These are phyloP conservation scores for Lasius fuliginosus DNA, from an alignment of 2,888 invertebrate genomes.

Conservation along the genomic window DNA sequence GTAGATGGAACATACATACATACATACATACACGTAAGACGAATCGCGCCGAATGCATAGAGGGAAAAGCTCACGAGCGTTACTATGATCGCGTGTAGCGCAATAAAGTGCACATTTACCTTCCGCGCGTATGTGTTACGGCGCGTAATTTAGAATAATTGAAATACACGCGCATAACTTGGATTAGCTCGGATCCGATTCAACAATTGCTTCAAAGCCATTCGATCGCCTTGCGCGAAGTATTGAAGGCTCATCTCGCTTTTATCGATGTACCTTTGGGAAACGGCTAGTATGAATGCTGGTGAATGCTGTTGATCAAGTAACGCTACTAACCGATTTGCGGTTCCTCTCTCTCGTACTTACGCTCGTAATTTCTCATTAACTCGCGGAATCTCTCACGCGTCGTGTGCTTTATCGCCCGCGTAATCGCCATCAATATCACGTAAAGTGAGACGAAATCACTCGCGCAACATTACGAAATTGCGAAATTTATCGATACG, in stretches of 20 bases:
- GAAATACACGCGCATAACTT: slow-evolving; percentile 62
- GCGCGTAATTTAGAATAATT: slow-evolving; percentile 71
- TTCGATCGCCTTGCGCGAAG: slow-evolving; percentile 26
- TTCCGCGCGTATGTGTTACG: slow-evolving; percentile 28
- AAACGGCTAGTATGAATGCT: slow-evolving; percentile 23
- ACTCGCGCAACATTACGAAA: not conserved
- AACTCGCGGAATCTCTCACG: slow-evolving; percentile 43
- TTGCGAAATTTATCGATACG: slow-evolving; percentile 10
- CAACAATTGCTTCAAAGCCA: slow-evolving; percentile 55
- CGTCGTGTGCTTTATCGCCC: slow-evolving; percentile 32
- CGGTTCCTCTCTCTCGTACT: slow-evolving; percentile 11
- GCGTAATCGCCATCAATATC: slow-evolving; percentile 28
- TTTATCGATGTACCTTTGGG: slow-evolving; percentile 61
- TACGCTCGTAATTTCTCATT: slow-evolving; percentile 59
- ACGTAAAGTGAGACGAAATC: slow-evolving; percentile 20
- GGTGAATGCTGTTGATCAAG: slow-evolving; percentile 45
- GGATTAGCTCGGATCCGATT: slow-evolving; percentile 38
- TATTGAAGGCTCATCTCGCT: slow-evolving; percentile 57
- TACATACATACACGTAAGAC: slow-evolving; percentile 33
- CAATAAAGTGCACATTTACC: slow-evolving; percentile 65
- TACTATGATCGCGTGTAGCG: slow-evolving; percentile 53
- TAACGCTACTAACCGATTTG: slow-evolving; percentile 57
- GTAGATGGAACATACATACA: slow-evolving; percentile 53
- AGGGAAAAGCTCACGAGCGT: slow-evolving; percentile 32
- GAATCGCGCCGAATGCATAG: slow-evolving; percentile 46